phyloP scores from a whole-genome alignment of 2,113 vertebrate genomes.

The Hippocampus zosterae region DNA sequence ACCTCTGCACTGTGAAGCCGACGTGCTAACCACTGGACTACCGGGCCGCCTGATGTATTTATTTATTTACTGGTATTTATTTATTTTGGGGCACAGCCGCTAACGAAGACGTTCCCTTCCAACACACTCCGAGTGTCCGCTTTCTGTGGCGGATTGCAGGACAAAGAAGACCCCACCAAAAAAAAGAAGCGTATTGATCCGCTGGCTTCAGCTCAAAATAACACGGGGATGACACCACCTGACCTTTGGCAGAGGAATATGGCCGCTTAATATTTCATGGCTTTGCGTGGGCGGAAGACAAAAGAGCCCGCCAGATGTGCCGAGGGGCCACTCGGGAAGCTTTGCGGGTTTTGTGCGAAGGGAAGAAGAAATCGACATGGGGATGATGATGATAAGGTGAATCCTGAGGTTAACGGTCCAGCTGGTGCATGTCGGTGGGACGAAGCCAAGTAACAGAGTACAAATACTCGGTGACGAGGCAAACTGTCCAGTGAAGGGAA shows the following conservation, averaged over 20 bases:
- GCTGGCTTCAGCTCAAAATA: slow-evolving; percentile 17
- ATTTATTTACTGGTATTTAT: too few species aligned
- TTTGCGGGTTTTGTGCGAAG: slow-evolving; percentile 4
- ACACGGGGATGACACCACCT: neutral
- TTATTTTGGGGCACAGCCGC: neutral
- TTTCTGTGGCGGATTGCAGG: neutral
- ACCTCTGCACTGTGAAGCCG: too few species aligned
- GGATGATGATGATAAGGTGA: slow-evolving; percentile 53
- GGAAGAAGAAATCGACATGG: slow-evolving; percentile 28
- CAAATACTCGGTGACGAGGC: neutral
- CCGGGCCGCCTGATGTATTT: too few species aligned
- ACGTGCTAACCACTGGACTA: too few species aligned
- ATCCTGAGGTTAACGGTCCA: slow-evolving; percentile 45
- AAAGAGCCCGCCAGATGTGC: neutral
- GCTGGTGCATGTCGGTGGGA: slow-evolving; percentile 42
- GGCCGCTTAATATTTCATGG: slow-evolving; percentile 20
- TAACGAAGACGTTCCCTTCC: too few species aligned
- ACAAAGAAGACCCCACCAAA: neutral
- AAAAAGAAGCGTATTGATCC: slow-evolving; percentile 16
- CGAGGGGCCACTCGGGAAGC: neutral
- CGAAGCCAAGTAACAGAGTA: neutral
- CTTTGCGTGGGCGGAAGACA: neutral
- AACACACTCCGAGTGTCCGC: too few species aligned
- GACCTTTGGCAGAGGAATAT: slow-evolving; percentile 15
- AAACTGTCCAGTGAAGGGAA: slow-evolving; percentile 8